Conservation (phyloP, 2,113 vertebrate species). For the Andinoacara biseriatus region DNA sequence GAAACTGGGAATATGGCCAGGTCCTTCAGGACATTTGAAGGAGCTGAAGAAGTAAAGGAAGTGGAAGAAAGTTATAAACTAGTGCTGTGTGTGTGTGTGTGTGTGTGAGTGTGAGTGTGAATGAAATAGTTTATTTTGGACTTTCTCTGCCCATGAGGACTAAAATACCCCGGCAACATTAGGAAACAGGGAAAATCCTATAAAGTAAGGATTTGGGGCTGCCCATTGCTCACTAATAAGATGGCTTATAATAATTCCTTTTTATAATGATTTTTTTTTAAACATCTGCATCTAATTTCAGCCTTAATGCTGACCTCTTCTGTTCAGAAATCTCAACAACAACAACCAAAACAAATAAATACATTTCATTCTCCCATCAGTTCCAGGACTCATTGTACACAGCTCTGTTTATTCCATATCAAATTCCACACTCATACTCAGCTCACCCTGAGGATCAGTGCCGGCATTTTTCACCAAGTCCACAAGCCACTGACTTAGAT, state of each 20-base stretch:
- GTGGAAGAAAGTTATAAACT: accelerated
- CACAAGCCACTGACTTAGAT: constrained; percentile 6
- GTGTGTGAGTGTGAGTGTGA: not conserved
- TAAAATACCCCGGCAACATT: not conserved
- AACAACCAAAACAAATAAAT: constrained; percentile 5
- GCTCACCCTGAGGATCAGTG: no score
- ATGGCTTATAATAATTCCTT: not conserved
- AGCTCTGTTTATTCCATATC: not conserved
- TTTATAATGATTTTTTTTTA: not conserved
- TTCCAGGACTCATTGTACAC: not conserved
- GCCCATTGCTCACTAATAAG: not conserved
- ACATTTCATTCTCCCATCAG: not conserved
- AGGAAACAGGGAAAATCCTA: not conserved
- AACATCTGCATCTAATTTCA: not conserved
- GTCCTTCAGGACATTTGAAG: constrained; percentile 4
- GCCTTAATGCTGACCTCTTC: constrained; percentile 53
- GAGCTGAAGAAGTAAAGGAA: not conserved
- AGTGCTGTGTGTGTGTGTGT: not conserved
- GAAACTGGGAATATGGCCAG: constrained; percentile 15
- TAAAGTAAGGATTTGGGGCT: not conserved
- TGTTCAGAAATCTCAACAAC: constrained; percentile 22
- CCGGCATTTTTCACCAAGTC: not conserved
- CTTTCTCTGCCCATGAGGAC: not conserved
- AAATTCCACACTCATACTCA: not conserved
- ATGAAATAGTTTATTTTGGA: not conserved